Percentiles rank a stretch among this genome's conserved stretches.
phyloP scores from a whole-genome alignment of 1,140 invertebrate genomes.

The Aphaenogaster ashmeadi region DNA sequence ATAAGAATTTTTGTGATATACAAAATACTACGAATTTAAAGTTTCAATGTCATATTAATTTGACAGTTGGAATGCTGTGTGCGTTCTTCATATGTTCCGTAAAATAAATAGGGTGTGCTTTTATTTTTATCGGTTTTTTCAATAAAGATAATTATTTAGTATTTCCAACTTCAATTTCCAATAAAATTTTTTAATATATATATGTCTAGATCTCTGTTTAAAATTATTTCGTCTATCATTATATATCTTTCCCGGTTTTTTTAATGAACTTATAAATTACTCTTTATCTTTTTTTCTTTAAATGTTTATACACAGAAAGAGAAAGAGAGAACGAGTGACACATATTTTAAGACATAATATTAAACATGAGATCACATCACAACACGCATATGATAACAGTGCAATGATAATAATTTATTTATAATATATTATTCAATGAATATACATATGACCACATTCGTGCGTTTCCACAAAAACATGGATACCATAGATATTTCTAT shows the following conservation, averaged over 20 bases:
- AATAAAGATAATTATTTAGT: too few relatives aligned
- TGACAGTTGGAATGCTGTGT: neutral
- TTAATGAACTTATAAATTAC: neutral
- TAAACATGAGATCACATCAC: too few relatives aligned
- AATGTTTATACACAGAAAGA: neutral
- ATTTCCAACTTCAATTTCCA: neutral
- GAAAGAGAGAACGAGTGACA: neutral
- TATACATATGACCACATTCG: constrained; percentile 69
- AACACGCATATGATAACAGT: neutral
- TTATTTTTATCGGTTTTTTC: neutral
- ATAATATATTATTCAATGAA: constrained; percentile 69
- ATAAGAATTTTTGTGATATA: constrained; percentile 9
- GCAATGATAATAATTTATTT: constrained; percentile 65
- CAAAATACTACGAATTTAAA: constrained; percentile 8
- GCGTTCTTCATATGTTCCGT: neutral
- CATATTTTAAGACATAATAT: neutral
- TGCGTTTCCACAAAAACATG: constrained; percentile 45
- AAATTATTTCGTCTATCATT: too few relatives aligned
- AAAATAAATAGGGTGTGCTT: neutral
- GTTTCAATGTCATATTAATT: neutral
- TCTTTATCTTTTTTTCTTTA: neutral
- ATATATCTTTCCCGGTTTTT: neutral
- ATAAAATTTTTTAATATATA: neutral
- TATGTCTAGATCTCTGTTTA: too few relatives aligned
- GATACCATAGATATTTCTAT: constrained; percentile 24